These are phyloP conservation scores for Aspidiotus destructor DNA, from an alignment of 2,888 invertebrate genomes.

Conservation along the genomic window DNA sequence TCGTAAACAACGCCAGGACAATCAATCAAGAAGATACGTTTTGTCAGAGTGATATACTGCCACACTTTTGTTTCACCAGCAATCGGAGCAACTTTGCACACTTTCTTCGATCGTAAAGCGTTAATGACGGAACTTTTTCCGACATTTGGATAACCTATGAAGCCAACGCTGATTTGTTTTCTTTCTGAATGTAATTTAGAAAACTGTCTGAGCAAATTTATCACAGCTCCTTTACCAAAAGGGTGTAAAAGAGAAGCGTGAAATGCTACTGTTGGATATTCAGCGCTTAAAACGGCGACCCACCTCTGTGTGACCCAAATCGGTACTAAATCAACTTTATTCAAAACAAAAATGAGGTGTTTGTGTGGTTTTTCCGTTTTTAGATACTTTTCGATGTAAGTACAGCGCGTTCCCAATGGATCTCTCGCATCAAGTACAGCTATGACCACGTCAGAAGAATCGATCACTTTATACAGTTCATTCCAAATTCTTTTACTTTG, in stretches of 20 bases:
- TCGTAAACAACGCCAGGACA: slow-evolving; percentile 99
- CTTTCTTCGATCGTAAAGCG: slow-evolving; percentile 88
- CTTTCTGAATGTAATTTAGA: slow-evolving; percentile 90
- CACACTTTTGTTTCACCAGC: slow-evolving; percentile 97
- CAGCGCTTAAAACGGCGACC: slow-evolving; percentile 86
- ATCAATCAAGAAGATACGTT: slow-evolving; percentile 90
- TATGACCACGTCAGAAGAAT: slow-evolving; percentile 93
- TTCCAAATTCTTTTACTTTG: slow-evolving; percentile 98
- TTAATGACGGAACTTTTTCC: slow-evolving; percentile 99
- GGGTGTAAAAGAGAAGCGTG: slow-evolving; percentile 98
- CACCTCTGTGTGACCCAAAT: slow-evolving; percentile 97
- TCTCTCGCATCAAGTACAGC: slow-evolving; percentile 96
- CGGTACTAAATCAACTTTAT: slow-evolving; percentile 93
- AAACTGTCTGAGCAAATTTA: slow-evolving; percentile 90
- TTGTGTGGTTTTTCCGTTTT: slow-evolving; percentile 93
- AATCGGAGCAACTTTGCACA: slow-evolving; percentile 97
- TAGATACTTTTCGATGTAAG: slow-evolving; percentile 83
- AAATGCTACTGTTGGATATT: slow-evolving; percentile 96
- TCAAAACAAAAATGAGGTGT: slow-evolving; percentile 91
- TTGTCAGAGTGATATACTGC: slow-evolving; percentile 99
- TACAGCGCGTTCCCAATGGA: slow-evolving; percentile 90
- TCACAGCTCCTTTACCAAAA: slow-evolving; percentile 94
- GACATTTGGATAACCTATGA: slow-evolving; percentile 98
- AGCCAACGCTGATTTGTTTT: slow-evolving; percentile 96
- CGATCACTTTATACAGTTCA: slow-evolving; percentile 96